phyloP scores from a whole-genome alignment of 2,113 vertebrate species.

The Pterocles burchelli region DNA sequence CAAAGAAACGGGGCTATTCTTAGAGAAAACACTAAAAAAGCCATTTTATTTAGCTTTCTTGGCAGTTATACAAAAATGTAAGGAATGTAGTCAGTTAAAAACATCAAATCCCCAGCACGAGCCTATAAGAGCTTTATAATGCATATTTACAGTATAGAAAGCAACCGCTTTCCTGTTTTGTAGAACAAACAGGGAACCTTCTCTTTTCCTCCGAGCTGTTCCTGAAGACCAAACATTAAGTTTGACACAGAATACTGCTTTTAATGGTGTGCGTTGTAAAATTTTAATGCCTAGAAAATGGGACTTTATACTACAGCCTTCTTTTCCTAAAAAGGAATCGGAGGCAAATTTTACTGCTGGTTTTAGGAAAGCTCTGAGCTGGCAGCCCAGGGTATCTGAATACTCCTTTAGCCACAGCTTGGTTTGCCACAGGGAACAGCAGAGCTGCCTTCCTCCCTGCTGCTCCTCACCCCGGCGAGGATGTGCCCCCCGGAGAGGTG shows the following conservation, averaged over 20 bases:
- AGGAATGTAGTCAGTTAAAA: slow-evolving; percentile 85
- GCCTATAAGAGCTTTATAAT: slow-evolving; percentile 74
- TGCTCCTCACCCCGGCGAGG: neutral
- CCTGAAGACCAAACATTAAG: slow-evolving; percentile 41
- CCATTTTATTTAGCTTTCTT: slow-evolving; percentile 87
- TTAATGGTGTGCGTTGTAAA: slow-evolving; percentile 25
- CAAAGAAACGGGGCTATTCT: slow-evolving; percentile 72
- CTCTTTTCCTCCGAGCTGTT: slow-evolving; percentile 53
- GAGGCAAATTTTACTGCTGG: slow-evolving; percentile 49
- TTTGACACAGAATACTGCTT: slow-evolving; percentile 23
- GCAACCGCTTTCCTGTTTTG: slow-evolving; percentile 61
- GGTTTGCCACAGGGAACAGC: neutral
- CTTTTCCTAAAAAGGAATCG: slow-evolving; percentile 59
- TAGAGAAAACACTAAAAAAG: slow-evolving; percentile 78
- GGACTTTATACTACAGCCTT: slow-evolving; percentile 15
- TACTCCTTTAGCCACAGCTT: slow-evolving; percentile 46
- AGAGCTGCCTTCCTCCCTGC: neutral
- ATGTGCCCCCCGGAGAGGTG: neutral
- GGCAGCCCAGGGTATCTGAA: slow-evolving; percentile 39
- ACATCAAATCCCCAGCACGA: slow-evolving; percentile 76
- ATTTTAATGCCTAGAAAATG: slow-evolving; percentile 44
- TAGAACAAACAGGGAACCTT: slow-evolving; percentile 52
- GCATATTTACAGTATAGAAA: slow-evolving; percentile 75
- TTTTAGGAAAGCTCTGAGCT: slow-evolving; percentile 46
- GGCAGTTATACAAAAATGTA: slow-evolving; percentile 87